A percentile compares a stretch with the other conserved stretches of the same genome.
These are phyloP conservation scores for Cetonia aurata DNA, from an alignment of 2,888 invertebrate genomes.

Conservation along the genomic window DNA sequence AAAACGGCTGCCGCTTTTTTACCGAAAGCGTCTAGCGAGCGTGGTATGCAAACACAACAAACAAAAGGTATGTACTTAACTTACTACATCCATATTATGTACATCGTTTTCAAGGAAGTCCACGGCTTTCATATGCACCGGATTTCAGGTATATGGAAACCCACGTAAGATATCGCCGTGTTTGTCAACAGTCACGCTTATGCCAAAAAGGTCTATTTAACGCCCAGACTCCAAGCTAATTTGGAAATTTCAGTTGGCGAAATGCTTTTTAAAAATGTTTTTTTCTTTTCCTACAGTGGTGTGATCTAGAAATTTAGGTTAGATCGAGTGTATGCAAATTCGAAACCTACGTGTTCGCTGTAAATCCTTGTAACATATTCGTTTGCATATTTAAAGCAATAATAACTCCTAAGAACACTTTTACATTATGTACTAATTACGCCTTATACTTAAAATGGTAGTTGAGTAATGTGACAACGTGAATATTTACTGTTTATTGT, in stretches of 20 bases:
- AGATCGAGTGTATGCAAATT: constrained; percentile 5
- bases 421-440: too few relatives aligned
- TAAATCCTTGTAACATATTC: constrained; percentile 6
- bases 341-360: constrained; percentile 2
- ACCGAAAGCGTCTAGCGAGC: constrained; percentile 31
- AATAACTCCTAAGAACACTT: too few relatives aligned
- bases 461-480: too few relatives aligned
- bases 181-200: constrained; percentile 6
- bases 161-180: constrained; percentile 13
- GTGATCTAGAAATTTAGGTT: constrained; percentile 16
- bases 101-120: constrained; percentile 17
- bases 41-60: constrained; percentile 31
- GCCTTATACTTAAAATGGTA: too few relatives aligned
- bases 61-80: constrained; percentile 14
- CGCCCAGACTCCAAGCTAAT: background rate
- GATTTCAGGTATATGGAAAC: background rate
- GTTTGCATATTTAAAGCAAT: too few relatives aligned
- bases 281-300: too few relatives aligned
- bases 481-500: too few relatives aligned
- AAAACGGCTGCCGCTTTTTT: constrained; percentile 28
- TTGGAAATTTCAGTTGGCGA: constrained; percentile 11
- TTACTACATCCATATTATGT: too few relatives aligned
- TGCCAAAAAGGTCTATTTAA: constrained; percentile 9
- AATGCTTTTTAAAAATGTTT: constrained; percentile 1
- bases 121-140: constrained; percentile 7